Conservation (phyloP, 2,888 invertebrate genomes). For the Sepioteuthis lessoniana region DNA sequence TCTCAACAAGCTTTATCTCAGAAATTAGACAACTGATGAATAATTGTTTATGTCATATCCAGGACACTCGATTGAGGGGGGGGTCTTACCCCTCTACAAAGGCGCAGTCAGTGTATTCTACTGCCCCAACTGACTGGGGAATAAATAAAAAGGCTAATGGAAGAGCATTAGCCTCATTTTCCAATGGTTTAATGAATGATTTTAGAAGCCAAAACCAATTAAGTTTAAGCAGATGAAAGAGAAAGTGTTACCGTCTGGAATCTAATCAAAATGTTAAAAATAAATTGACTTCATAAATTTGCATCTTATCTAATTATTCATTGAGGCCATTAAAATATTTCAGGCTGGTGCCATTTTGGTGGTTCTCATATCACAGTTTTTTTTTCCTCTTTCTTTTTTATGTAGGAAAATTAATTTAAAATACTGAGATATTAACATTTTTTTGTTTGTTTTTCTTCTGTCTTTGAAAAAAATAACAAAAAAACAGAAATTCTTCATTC, state of each 20-base stretch:
- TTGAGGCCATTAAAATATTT: not conserved
- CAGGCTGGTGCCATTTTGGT: not conserved
- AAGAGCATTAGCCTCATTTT: not conserved
- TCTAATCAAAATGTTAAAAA: not conserved
- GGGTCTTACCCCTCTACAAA: no score
- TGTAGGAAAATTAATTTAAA: constrained; percentile 4
- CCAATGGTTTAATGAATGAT: not conserved
- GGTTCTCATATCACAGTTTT: not conserved
- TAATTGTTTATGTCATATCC: no score
- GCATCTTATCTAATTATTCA: not conserved
- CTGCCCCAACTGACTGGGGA: no score
- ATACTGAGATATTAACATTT: not conserved
- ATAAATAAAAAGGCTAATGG: not conserved
- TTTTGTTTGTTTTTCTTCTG: not conserved
- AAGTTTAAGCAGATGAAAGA: not conserved
- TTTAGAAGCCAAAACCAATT: not conserved
- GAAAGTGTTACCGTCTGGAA: not conserved
- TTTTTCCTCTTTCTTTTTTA: not conserved
- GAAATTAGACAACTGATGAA: no score
- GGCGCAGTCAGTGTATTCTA: no score
- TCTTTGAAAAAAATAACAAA: not conserved
- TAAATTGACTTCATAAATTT: constrained; percentile 1
- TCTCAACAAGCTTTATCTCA: no score
- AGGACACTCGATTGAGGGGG: no score
- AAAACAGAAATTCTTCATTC: not conserved